Conservation (phyloP, 2,888 invertebrate genomes). For the Drosophila affinis region DNA sequence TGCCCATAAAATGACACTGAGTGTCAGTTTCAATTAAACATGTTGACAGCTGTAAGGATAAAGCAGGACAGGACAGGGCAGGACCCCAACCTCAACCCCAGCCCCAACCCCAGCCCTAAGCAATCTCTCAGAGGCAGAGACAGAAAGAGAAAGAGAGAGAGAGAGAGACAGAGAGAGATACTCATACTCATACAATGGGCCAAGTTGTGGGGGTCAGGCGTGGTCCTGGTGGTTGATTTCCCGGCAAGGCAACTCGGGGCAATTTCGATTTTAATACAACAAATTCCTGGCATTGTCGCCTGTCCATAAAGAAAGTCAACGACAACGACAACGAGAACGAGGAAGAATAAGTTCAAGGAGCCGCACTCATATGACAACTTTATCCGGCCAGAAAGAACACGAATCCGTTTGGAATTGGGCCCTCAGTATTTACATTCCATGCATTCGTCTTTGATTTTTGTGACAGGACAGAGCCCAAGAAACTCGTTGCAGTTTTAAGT, state of each 20-base stretch:
- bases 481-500: constrained; percentile 59
- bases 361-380: constrained; percentile 62
- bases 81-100: not conserved
- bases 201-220: not conserved
- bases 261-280: constrained; percentile 76
- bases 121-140: too few species aligned
- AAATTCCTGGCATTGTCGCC: constrained; percentile 71
- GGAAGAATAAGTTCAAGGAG: constrained; percentile 28
- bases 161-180: not conserved
- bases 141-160: not conserved
- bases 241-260: constrained; percentile 38
- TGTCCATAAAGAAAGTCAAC: constrained; percentile 44
- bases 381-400: constrained; percentile 50
- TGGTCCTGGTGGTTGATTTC: constrained; percentile 17
- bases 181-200: not conserved
- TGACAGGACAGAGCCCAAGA: constrained; percentile 49
- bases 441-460: constrained; percentile 52
- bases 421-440: constrained; percentile 32
- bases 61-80: constrained; percentile 4
- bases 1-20: constrained; percentile 80
- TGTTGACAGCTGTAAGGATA: constrained; percentile 78
- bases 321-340: constrained; percentile 12
- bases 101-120: not conserved
- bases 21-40: constrained; percentile 82
- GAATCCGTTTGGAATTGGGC: constrained; percentile 29